Evolutionary conservation across 2,888 invertebrate species (phyloP), one percentile per base, ranked within the genome.

Genomic region (Eumerus sabulonum): DNA sequence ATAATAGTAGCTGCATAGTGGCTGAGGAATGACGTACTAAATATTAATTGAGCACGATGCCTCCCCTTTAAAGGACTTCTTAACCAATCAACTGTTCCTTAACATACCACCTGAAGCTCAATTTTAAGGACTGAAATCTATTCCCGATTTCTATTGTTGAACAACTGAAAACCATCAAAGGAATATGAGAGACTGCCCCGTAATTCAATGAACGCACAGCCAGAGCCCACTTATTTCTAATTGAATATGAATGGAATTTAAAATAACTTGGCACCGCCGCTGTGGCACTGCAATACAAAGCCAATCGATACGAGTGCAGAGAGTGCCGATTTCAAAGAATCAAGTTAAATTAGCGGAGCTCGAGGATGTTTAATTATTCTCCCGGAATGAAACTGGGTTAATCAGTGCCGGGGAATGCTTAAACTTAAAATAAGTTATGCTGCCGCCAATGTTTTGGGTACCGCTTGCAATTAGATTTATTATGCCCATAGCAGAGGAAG

Each of bases 211-310:
- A 27, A 27, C 27, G 7, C n/a, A n/a, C n/a, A n/a, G n/a, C 27
- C 27, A 7, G 7, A 27, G 27, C 27, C 7, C 7, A 27, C 27
- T 27, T 27, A 27, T 27, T 54, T 40, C 50, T 76, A 66, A 76
- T 76, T 60, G 76, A 71, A 71, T 71, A 76, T 76, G 54, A 48
- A 76, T 76, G 70, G 70, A 76, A 76, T 64, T 76, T 76, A 38
- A 64, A 66, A 76, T 66, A 59, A 76, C 62, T 45, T 62, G 63
- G 62, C 63, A n/a, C 16, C 16, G 45, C 45, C 14, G 16, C 13
- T 0, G n/a, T 13, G 45, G 17, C 9, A 12, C 14, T 44, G 50
- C 40, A n/a, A 53, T 17, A 68, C 35, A 68, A 64, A 19, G 2
- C 48, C 63, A 59, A 53, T 45, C 36, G 17, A 50, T 27, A n/a